These are phyloP conservation scores for Beaufortia kweichowensis DNA, from an alignment of 2,113 vertebrate species.

Conservation along the genomic window DNA sequence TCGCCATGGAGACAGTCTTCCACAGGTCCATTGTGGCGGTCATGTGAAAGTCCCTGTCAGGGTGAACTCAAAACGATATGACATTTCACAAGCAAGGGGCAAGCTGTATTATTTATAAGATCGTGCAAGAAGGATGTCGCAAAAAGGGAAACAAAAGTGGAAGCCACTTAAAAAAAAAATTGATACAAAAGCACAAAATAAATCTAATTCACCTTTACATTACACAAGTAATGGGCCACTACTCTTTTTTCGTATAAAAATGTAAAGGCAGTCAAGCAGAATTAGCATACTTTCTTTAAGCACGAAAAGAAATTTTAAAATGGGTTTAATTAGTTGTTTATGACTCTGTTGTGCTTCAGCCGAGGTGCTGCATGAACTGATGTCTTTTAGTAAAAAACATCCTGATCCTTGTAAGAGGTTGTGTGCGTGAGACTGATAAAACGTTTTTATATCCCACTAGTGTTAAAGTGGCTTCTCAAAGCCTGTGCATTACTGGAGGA, in stretches of 20 bases:
- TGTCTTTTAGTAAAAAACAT: too few relatives aligned
- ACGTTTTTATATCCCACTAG: not conserved
- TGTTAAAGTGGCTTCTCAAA: slow-evolving; percentile 1
- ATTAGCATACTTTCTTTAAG: too few relatives aligned
- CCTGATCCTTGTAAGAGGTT: too few relatives aligned
- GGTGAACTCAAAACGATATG: slow-evolving; percentile 13
- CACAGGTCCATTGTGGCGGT: slow-evolving; percentile 1
- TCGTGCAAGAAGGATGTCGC: not conserved
- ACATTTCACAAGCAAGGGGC: slow-evolving; percentile 3
- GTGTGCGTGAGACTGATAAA: not conserved
- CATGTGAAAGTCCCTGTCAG: slow-evolving; percentile 21
- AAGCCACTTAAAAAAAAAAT: not conserved
- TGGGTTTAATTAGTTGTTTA: too few relatives aligned
- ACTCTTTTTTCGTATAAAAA: too few relatives aligned
- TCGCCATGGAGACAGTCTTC: slow-evolving; percentile 11
- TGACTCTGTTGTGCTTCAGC: too few relatives aligned
- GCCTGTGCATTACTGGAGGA: slow-evolving; percentile 5
- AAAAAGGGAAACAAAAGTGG: not conserved
- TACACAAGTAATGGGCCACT: not conserved
- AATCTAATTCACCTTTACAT: not conserved
- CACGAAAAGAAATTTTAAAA: too few relatives aligned
- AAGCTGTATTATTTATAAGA: slow-evolving; percentile 27
- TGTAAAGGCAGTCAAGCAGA: not conserved
- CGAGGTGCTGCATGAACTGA: too few relatives aligned
- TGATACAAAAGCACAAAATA: not conserved